phyloP scores from a whole-genome alignment of 2,888 invertebrate genomes.

The Catocala fraxini region DNA sequence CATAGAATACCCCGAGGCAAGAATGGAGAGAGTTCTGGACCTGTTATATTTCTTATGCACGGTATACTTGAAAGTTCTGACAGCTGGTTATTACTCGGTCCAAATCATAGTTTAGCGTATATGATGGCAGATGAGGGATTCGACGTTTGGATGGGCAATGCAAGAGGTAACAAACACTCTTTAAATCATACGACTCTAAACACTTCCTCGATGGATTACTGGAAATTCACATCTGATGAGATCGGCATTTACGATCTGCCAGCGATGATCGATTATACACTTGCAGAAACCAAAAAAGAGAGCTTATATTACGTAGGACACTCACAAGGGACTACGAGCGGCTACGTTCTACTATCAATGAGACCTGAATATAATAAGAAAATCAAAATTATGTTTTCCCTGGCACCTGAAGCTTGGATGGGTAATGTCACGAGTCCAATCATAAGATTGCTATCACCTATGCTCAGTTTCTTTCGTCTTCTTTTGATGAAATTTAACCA shows the following conservation, averaged over 20 bases:
- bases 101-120: slow-evolving; percentile 88
- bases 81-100: slow-evolving; percentile 84
- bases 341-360: slow-evolving; percentile 86
- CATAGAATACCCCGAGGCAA: slow-evolving; percentile 61
- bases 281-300: slow-evolving; percentile 77
- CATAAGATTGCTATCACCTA: slow-evolving; percentile 64
- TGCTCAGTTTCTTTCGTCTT: slow-evolving; percentile 29
- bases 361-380: slow-evolving; percentile 86
- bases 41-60: slow-evolving; percentile 91
- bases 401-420: slow-evolving; percentile 88
- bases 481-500: slow-evolving; percentile 56
- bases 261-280: slow-evolving; percentile 90
- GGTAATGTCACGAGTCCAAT: slow-evolving; percentile 73
- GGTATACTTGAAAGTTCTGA: slow-evolving; percentile 89
- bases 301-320: slow-evolving; percentile 90
- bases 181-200: slow-evolving; percentile 59
- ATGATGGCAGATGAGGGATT: slow-evolving; percentile 89
- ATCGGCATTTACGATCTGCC: slow-evolving; percentile 91
- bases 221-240: slow-evolving; percentile 90
- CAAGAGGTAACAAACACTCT: slow-evolving; percentile 90
- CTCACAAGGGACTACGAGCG: slow-evolving; percentile 89
- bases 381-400: slow-evolving; percentile 84
- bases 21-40: slow-evolving; percentile 37
- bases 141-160: slow-evolving; percentile 95
- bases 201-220: slow-evolving; percentile 57